Conservation (phyloP, 2,797 vertebrate species). For the Sebastes taczanowskii region DNA sequence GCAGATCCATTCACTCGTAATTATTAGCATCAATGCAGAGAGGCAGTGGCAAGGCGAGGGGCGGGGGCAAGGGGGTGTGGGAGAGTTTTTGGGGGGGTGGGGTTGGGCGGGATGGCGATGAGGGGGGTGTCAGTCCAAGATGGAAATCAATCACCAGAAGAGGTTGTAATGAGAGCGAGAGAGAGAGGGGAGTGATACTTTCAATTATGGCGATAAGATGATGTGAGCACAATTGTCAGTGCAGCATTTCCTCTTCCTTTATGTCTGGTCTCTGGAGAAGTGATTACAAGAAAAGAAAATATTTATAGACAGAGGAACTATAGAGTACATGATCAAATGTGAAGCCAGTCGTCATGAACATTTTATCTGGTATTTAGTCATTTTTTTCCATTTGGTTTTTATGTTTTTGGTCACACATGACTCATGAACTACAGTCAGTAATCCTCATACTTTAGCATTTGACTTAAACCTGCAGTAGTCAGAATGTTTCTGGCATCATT, state of each 20-base stretch:
- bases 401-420: neutral
- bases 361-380: constrained; percentile 7
- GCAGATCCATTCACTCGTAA: constrained; percentile 84
- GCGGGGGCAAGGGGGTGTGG: constrained; percentile 69
- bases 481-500: too few species aligned
- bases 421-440: neutral
- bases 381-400: neutral
- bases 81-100: constrained; percentile 60
- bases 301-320: constrained; percentile 44
- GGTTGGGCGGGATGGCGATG: constrained; percentile 19
- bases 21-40: constrained; percentile 84
- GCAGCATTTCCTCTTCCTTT: constrained; percentile 25
- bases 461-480: neutral
- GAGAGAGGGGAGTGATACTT: constrained; percentile 12
- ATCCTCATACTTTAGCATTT: neutral
- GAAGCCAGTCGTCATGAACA: neutral
- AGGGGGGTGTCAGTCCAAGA: constrained; percentile 31
- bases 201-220: constrained; percentile 28
- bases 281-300: constrained; percentile 32
- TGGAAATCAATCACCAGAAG: constrained; percentile 49
- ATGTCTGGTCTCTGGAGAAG: constrained; percentile 47
- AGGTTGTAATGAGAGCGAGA: constrained; percentile 13
- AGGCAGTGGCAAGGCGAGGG: constrained; percentile 64
- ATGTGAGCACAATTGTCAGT: constrained; percentile 31
- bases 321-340: neutral